Evolutionary conservation across 2,113 vertebrate genomes (phyloP).

Genomic region (Nerophis ophidion): DNA sequence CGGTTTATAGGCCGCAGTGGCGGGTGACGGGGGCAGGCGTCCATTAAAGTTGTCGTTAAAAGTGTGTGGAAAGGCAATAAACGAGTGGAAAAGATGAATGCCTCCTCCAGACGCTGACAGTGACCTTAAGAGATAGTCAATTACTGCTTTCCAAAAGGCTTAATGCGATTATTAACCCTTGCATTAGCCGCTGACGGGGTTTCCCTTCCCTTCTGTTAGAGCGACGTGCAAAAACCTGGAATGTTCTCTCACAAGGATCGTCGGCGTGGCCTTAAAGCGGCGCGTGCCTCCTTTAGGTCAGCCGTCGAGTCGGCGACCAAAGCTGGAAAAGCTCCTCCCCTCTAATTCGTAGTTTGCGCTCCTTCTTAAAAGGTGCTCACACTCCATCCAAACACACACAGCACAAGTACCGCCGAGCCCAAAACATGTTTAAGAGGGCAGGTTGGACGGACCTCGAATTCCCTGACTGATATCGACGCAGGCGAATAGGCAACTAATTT

Average conservation of each 20-base stretch:
- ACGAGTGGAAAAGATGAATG: too few relatives aligned
- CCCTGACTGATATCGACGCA: too few relatives aligned
- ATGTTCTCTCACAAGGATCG: neutral
- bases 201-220: neutral
- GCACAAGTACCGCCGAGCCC: conserved; percentile 25
- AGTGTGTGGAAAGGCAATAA: neutral
- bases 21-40: conserved; percentile 25
- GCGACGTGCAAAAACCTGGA: neutral
- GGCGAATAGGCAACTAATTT: too few relatives aligned
- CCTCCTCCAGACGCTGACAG: too few relatives aligned
- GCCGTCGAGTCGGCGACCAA: neutral
- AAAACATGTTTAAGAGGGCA: conserved; percentile 36
- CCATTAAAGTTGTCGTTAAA: conserved; percentile 40
- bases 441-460: conserved; percentile 17
- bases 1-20: conserved; percentile 36
- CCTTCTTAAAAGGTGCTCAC: conserved; percentile 2
- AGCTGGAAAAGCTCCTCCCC: neutral
- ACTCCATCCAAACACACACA: conserved; percentile 16
- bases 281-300: neutral
- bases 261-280: too few relatives aligned
- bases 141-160: too few relatives aligned
- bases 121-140: too few relatives aligned
- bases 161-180: too few relatives aligned
- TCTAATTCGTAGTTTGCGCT: neutral
- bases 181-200: too few relatives aligned